phyloP scores from a whole-genome alignment of 2,113 vertebrate species.

The Struthidea cinerea region DNA sequence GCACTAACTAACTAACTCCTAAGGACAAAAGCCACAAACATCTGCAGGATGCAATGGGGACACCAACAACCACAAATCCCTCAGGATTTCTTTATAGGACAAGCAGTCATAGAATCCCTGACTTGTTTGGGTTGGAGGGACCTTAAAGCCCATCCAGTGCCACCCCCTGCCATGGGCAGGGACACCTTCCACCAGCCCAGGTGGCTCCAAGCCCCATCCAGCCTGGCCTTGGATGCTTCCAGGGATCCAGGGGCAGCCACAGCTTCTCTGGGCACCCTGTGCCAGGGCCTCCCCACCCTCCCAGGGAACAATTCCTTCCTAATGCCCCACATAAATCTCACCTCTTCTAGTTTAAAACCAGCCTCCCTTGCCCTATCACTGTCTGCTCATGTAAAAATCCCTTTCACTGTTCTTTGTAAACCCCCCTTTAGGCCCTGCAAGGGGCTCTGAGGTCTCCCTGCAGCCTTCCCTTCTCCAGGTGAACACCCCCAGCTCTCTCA shows the following conservation, averaged over 20 bases:
- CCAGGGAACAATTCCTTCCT: neutral
- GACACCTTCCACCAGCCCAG: rapidly evolving
- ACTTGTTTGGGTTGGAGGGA: neutral
- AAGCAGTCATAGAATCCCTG: neutral
- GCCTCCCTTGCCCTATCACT: neutral
- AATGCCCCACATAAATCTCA: neutral
- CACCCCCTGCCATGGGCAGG: neutral
- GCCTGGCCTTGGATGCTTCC: neutral
- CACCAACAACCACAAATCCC: neutral
- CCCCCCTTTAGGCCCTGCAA: neutral
- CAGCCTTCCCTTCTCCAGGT: neutral
- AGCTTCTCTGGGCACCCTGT: neutral
- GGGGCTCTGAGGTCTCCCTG: neutral
- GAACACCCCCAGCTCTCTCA: neutral
- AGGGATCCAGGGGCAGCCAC: neutral
- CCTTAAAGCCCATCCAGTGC: neutral
- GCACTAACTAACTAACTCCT: neutral
- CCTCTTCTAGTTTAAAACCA: neutral
- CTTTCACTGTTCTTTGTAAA: neutral
- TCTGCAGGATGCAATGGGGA: too few species aligned
- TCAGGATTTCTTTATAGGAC: neutral
- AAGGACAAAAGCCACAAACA: neutral
- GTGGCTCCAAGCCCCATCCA: rapidly evolving
- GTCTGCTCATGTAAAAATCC: neutral
- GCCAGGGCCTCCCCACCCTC: neutral